Evolutionary conservation across 2,888 invertebrate genomes (phyloP).

Genomic region (Acholoe squamosa): DNA sequence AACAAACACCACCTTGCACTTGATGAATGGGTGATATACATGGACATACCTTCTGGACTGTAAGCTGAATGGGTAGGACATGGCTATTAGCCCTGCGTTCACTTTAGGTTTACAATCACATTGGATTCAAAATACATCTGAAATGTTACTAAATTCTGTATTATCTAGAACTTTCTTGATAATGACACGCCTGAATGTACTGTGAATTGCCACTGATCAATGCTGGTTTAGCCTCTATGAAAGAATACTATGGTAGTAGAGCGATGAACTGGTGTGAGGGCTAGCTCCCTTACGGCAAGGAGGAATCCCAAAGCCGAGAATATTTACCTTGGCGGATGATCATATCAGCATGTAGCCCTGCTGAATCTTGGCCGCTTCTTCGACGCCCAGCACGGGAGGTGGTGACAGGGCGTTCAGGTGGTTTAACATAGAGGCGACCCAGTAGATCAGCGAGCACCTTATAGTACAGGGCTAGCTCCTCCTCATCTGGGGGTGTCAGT

Average conservation of each 20-base stretch:
- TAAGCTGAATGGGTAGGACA: constrained; percentile 32
- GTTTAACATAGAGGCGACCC: constrained; percentile 42
- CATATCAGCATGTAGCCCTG: constrained; percentile 50
- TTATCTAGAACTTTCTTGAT: too few relatives aligned
- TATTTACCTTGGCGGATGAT: constrained; percentile 31
- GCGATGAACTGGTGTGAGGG: too few relatives aligned
- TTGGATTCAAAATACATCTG: too few relatives aligned
- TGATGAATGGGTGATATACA: background rate
- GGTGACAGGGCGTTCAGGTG: constrained; percentile 26
- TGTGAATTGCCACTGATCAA: too few relatives aligned
- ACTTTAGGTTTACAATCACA: background rate
- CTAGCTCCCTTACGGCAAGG: too few relatives aligned
- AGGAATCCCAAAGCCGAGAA: background rate
- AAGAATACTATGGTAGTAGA: too few relatives aligned
- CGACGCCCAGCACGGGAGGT: constrained; percentile 31
- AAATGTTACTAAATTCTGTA: too few relatives aligned
- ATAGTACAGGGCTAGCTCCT: constrained; percentile 52
- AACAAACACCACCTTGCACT: constrained; percentile 34
- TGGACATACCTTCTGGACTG: constrained; percentile 35
- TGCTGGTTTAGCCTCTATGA: too few relatives aligned
- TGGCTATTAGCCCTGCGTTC: background rate
- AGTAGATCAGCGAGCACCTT: constrained; percentile 28
- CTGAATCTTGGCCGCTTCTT: constrained; percentile 37
- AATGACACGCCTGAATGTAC: too few relatives aligned
- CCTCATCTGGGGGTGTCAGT: constrained; percentile 50